phyloP scores from a whole-genome alignment of 2,113 vertebrate species.

The Scytalopus superciliaris region DNA sequence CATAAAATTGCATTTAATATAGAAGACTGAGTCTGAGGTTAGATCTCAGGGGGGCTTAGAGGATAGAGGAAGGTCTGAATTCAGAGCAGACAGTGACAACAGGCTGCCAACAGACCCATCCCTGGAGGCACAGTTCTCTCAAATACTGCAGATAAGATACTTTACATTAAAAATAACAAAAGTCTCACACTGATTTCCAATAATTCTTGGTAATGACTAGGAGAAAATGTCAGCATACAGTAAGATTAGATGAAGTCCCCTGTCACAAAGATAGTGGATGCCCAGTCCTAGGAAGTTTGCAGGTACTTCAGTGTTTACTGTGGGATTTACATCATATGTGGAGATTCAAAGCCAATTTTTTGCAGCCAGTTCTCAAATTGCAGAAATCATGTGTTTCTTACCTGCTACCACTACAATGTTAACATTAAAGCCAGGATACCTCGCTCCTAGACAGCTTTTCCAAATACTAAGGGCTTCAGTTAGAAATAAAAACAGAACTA shows the following conservation, averaged over 20 bases:
- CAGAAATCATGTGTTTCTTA: not conserved
- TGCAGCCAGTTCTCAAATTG: not conserved
- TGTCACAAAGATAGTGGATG: not conserved
- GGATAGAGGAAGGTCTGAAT: not conserved
- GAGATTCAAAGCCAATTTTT: not conserved
- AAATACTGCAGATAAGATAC: not conserved
- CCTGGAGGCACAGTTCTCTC: not conserved
- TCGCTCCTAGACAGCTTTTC: not conserved
- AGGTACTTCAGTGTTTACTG: not conserved
- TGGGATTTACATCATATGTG: not conserved
- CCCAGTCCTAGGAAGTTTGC: not conserved
- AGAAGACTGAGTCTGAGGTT: not conserved
- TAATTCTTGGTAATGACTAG: not conserved
- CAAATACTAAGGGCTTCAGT: not conserved
- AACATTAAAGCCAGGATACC: not conserved
- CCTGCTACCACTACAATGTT: not conserved
- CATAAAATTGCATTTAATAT: not conserved
- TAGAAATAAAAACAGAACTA: not conserved
- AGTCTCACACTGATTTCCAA: not conserved
- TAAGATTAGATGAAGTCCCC: not conserved
- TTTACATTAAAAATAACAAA: not conserved
- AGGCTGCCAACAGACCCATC: not conserved
- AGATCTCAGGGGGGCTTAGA: not conserved
- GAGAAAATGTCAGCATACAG: not conserved
- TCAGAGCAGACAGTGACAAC: not conserved